Evolutionary conservation across 2,797 vertebrate species (phyloP).

Genomic region (Scomberomorus guttatus): DNA sequence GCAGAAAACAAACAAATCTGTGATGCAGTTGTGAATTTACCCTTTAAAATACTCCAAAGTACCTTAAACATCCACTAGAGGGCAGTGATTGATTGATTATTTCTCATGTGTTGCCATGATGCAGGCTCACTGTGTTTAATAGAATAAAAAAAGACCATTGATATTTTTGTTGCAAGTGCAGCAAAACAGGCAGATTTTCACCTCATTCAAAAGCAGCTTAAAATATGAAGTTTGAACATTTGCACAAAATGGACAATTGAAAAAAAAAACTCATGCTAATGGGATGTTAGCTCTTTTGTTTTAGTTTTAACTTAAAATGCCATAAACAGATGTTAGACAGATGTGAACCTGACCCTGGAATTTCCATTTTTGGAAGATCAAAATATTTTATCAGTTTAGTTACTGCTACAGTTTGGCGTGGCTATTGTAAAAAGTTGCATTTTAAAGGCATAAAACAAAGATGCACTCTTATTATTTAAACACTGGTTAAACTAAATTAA

Average conservation of each 20-base stretch:
- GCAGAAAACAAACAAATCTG: not conserved
- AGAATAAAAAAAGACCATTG: too few relatives aligned
- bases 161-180: too few relatives aligned
- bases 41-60: not conserved
- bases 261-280: not conserved
- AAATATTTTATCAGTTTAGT: too few relatives aligned
- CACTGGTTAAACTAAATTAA: not conserved
- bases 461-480: not conserved
- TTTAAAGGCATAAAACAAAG: not conserved
- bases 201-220: not conserved
- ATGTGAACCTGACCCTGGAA: too few relatives aligned
- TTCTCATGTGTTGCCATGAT: not conserved
- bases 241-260: not conserved
- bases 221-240: not conserved
- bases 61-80: slow-evolving; percentile 12
- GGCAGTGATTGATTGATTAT: not conserved
- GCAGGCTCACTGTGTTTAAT: not conserved
- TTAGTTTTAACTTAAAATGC: not conserved
- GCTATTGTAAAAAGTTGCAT: not conserved
- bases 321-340: not conserved
- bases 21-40: not conserved
- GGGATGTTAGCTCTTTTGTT: too few relatives aligned
- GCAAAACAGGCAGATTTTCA: not conserved
- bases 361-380: too few relatives aligned
- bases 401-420: not conserved